Conservation (phyloP, 2,888 invertebrate genomes). For the Aleiodes leptofemur region DNA sequence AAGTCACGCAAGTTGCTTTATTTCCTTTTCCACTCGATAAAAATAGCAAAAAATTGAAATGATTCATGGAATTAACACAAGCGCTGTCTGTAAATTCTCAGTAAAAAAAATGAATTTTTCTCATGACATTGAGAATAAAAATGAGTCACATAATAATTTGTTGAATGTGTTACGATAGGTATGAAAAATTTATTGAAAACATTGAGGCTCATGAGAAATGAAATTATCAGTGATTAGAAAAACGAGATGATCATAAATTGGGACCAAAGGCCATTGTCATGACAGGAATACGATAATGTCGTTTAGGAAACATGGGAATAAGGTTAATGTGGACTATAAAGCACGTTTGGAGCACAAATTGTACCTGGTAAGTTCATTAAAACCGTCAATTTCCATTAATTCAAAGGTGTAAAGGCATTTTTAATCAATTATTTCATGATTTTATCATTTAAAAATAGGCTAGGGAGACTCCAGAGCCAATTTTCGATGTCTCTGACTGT, state of each 20-base stretch:
- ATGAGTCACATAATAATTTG: conserved; percentile 27
- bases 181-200: conserved; percentile 18
- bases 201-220: background rate
- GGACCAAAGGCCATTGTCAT: conserved; percentile 61
- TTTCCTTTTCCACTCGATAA: no score
- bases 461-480: conserved; percentile 87
- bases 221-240: background rate
- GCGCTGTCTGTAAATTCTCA: conserved; percentile 16
- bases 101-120: conserved; percentile 9
- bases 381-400: background rate
- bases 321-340: conserved; percentile 77
- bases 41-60: background rate
- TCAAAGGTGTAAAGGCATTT: background rate
- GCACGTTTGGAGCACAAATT: conserved; percentile 79
- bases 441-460: conserved; percentile 75
- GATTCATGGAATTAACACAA: background rate
- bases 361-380: conserved; percentile 76
- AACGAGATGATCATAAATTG: conserved; percentile 26
- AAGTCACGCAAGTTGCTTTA: no score
- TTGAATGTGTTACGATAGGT: conserved; percentile 3
- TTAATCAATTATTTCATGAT: conserved; percentile 40
- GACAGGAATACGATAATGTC: conserved; percentile 68
- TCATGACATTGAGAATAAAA: conserved; percentile 19
- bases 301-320: conserved; percentile 67
- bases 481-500: conserved; percentile 89